These are phyloP conservation scores for Toxotes chatareus DNA, from an alignment of 2,113 vertebrate species.

Conservation along the genomic window DNA sequence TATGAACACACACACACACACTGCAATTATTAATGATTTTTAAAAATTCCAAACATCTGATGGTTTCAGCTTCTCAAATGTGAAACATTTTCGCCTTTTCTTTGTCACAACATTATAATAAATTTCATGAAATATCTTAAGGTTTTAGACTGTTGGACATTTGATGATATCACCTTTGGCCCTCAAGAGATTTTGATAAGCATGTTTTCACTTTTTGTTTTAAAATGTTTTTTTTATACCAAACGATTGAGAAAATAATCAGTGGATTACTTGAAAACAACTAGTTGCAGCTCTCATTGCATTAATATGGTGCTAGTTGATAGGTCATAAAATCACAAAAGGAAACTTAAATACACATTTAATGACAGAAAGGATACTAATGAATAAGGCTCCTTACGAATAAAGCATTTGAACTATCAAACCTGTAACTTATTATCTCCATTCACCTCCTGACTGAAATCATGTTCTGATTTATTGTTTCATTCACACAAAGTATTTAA, in stretches of 20 bases:
- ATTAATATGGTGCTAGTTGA: background rate
- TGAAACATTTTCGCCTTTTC: too few species aligned
- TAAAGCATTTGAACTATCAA: background rate
- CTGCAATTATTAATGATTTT: background rate
- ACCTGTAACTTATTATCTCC: background rate
- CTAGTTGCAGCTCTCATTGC: background rate
- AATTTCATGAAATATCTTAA: too few species aligned
- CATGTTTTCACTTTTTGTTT: too few species aligned
- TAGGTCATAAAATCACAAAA: background rate
- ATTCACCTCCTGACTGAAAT: background rate
- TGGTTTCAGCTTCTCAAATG: too few species aligned
- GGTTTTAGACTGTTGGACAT: background rate
- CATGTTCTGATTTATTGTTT: constrained; percentile 19
- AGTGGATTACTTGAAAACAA: too few species aligned
- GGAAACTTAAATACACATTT: background rate
- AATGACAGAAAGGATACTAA: background rate
- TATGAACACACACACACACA: background rate
- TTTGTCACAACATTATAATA: too few species aligned
- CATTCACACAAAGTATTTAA: background rate
- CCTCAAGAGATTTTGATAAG: too few species aligned
- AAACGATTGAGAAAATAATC: too few species aligned
- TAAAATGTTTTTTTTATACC: too few species aligned
- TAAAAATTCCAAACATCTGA: too few species aligned
- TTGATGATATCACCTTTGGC: background rate
- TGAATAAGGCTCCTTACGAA: background rate